Conservation (phyloP, 2,797 vertebrate species). For the Sphenopsis melanotis region DNA sequence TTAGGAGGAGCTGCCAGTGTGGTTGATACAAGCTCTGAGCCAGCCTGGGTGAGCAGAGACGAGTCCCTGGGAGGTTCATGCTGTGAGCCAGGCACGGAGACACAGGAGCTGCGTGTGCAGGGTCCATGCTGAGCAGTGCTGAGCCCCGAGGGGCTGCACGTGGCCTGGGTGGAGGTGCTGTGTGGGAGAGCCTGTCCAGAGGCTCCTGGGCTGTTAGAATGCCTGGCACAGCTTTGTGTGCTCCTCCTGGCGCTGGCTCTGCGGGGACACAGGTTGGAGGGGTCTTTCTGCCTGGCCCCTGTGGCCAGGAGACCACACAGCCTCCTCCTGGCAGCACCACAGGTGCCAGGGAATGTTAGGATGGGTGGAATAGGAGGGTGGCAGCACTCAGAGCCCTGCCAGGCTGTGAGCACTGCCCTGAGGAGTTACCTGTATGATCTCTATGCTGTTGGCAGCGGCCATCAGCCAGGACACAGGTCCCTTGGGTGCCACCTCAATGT, state of each 20-base stretch:
- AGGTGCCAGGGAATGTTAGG: neutral
- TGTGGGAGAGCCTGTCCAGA: neutral
- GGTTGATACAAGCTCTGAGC: neutral
- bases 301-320: neutral
- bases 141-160: neutral
- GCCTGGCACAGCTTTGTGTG: constrained; percentile 11
- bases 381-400: neutral
- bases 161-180: neutral
- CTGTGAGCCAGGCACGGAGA: neutral
- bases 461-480: constrained; percentile 73
- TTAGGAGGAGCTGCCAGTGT: neutral
- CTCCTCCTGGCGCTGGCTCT: neutral
- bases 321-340: neutral
- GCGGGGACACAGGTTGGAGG: neutral
- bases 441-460: constrained; percentile 57
- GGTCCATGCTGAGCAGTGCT: neutral
- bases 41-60: neutral
- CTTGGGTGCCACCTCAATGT: constrained; percentile 48
- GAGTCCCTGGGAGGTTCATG: neutral
- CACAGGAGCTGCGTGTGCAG: neutral
- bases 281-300: neutral
- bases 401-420: neutral
- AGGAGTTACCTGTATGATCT: constrained; percentile 73
- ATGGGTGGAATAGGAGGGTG: neutral
- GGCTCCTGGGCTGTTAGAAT: neutral